phyloP scores from a whole-genome alignment of 2,113 vertebrate genomes.

The Anser cygnoides region DNA sequence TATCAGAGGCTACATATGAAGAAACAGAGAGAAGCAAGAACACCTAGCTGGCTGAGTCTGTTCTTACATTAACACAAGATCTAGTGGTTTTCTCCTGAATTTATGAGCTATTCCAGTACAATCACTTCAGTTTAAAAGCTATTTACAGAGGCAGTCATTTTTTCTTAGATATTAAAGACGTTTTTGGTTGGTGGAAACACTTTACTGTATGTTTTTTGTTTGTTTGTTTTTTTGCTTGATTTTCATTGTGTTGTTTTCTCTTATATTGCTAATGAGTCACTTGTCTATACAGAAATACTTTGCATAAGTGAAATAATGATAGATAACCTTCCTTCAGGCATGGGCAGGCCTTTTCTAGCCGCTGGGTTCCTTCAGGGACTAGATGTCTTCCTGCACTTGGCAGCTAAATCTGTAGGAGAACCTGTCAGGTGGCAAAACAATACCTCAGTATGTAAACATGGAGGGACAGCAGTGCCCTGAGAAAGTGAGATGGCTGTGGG shows the following conservation, averaged over 20 bases:
- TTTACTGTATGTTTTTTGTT: not conserved
- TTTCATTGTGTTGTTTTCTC: not conserved
- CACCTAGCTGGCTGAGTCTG: not conserved
- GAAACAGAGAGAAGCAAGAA: not conserved
- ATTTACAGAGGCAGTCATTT: not conserved
- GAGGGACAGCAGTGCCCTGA: not conserved
- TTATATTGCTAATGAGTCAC: not conserved
- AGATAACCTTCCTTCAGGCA: not conserved
- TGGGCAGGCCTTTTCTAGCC: not conserved
- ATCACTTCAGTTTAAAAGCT: not conserved
- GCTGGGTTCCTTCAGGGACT: not conserved
- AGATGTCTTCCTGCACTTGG: not conserved
- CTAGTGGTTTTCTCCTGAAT: not conserved
- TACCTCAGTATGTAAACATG: not conserved
- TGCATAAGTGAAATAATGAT: not conserved
- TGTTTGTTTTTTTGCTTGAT: not conserved
- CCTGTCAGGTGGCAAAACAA: not conserved
- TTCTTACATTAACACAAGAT: not conserved
- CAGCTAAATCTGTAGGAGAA: not conserved
- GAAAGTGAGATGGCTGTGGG: not conserved
- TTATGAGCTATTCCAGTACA: not conserved
- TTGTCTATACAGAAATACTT: not conserved
- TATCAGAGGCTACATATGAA: not conserved
- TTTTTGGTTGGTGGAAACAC: not conserved
- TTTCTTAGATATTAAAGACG: not conserved